Evolutionary conservation across 2,797 vertebrate species (phyloP), one percentile per base, ranked within the genome.

Genomic region (Brachymystax lenok): DNA sequence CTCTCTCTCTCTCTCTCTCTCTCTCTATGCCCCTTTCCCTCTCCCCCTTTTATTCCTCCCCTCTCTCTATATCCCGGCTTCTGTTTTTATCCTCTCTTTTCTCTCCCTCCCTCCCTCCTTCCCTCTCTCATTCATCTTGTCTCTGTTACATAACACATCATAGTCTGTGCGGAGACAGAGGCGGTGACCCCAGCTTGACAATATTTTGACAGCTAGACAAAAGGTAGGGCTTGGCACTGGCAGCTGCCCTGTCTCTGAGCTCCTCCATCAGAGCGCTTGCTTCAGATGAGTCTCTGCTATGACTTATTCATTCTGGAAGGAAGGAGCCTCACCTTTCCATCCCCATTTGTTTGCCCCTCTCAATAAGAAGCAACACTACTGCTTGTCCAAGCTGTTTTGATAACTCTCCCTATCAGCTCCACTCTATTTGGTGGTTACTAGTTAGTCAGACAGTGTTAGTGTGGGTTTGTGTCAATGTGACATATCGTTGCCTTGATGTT

Each of bases 61-160:
- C 0, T 19, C 19, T 73, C 59, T 24, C 52, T 28, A 35, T 28
- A 6, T 14, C 19, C 70, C 19, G 13, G 59, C 14, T 27, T 24
- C n/a, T 21, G n/a, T 51, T 17, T 68, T 68, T 33, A 6, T n/a
- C 19, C 13, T n/a, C 35, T 66, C 64, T 68, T 64, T 59, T 19
- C 61, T 40, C 64, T 40, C 59, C 74, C 6, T 5, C 59, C 74
- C 6, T 5, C 40, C 75, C 64, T 27, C n/a, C 59, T 14, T 12
- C 8, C 54, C 59, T 5, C 74, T 73, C 68, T 72, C 35, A n/a
- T 73, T 74, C 59, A 5, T 30, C 2, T 28, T 51, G 75, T 28
- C 46, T 66, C 63, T 46, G n/a, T 52, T 86, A 88, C 59, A 52
- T 90, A 89, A 88, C 78, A 76, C 82, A 73, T 75, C 73, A 71